These are phyloP conservation scores for Cyanoderma ruficeps DNA, from an alignment of 2,113 vertebrate species.

Conservation along the genomic window DNA sequence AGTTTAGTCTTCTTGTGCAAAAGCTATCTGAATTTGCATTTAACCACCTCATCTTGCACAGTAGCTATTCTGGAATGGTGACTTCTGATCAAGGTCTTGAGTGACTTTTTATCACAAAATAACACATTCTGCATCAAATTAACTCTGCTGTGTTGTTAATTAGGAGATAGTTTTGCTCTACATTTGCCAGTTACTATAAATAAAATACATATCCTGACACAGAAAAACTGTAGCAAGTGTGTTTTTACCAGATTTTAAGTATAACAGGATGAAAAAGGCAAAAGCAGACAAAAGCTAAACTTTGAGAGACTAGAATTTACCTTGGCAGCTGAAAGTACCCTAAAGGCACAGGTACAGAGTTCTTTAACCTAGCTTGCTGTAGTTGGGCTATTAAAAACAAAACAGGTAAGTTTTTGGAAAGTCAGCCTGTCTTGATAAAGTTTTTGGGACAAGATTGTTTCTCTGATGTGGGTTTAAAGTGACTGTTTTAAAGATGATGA, in stretches of 20 bases:
- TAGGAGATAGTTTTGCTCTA: neutral
- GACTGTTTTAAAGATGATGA: neutral
- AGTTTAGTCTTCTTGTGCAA: neutral
- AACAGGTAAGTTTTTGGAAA: neutral
- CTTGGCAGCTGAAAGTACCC: neutral
- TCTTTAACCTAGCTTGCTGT: neutral
- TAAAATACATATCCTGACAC: neutral
- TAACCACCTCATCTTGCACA: neutral
- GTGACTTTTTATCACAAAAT: neutral
- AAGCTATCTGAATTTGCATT: neutral
- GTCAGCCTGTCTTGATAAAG: neutral
- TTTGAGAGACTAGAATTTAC: neutral
- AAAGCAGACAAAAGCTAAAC: neutral
- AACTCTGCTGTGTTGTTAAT: neutral
- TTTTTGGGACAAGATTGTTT: neutral
- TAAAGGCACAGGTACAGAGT: neutral
- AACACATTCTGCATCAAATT: neutral
- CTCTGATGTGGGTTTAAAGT: neutral
- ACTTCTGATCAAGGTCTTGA: neutral
- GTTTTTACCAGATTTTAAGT: neutral
- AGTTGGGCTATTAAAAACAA: neutral
- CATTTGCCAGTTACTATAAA: neutral
- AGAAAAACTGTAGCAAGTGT: neutral
- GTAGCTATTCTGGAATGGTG: neutral
- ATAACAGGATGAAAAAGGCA: neutral